Evolutionary conservation across 2,113 vertebrate genomes (phyloP), one percentile per base, ranked within the genome.

Genomic region (Campylomormyrus numenius): DNA sequence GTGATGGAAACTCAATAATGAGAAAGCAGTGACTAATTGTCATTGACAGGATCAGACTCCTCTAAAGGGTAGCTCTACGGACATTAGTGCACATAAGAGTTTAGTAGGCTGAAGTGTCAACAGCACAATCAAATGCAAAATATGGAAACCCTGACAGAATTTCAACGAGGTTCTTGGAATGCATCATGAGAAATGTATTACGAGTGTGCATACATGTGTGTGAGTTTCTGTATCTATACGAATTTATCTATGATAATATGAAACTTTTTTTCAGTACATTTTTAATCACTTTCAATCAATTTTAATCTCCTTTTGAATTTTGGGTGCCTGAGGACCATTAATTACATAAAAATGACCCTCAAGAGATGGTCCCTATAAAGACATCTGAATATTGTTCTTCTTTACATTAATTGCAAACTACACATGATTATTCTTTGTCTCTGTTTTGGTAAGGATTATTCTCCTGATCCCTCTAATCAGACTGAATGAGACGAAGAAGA

Each of bases 21-120:
- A 7, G 4, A 53, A 66, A 74, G 56, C 84, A 31, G 27, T 53
- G 77, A 88, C 42, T 88, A 85, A 90, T 90, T 88, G 87, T 90
- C 89, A 87, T 90, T 88, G 85, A 91, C 85, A 77, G 83, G 70
- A 42, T 88, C 48, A 89, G n/a, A 27, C n/a, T 11, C 46, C 70
- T 90, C 42, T 74, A 90, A 62, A 88, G 85, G 90, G 86, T 52
- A 88, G 88, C 80, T 31, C 53, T 35, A 83, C 31, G 6, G 52
- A 48, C 80, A 87, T 35, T 53, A 50, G 13, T 24, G 42, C n/a
- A 50, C 48, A 90, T 90, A 66, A 53, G 89, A 52, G 62, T 89
- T 85, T 87, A 70, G 31, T 7, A 74, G 56, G 39, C 46, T 86
- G 58, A 77, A 91, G 85, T 77, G 88, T 86, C 88, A 89, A 86